Evolutionary conservation across 2,797 vertebrate genomes (phyloP).

Genomic region (Triplophysa yarkandensis): DNA sequence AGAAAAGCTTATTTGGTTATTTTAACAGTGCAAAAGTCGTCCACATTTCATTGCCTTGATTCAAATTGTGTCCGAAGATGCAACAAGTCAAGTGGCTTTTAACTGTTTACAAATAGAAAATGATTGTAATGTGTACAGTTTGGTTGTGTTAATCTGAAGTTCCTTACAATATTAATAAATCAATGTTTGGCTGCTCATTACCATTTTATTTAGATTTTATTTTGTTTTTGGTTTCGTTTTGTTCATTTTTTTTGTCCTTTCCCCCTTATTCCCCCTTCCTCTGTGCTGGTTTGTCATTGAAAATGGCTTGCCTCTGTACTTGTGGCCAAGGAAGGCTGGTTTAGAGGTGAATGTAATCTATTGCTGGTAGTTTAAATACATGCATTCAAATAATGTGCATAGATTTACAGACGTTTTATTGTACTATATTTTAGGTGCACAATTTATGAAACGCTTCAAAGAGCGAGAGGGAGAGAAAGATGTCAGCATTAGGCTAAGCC

Average conservation of each 20-base stretch:
- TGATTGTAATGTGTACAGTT: slow-evolving; percentile 99
- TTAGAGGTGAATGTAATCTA: slow-evolving; percentile 73
- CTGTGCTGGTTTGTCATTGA: slow-evolving; percentile 75
- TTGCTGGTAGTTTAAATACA: slow-evolving; percentile 62
- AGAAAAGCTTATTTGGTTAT: slow-evolving; percentile 64
- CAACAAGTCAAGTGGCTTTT: slow-evolving; percentile 99
- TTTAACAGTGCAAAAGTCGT: slow-evolving; percentile 92
- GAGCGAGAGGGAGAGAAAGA: slow-evolving; percentile 62
- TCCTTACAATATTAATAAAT: slow-evolving; percentile 87
- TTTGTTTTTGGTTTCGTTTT: slow-evolving; percentile 71
- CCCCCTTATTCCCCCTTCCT: slow-evolving; percentile 36
- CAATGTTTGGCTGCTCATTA: slow-evolving; percentile 85
- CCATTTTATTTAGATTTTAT: slow-evolving; percentile 72
- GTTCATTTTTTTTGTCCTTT: slow-evolving; percentile 72
- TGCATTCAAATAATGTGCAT: slow-evolving; percentile 60
- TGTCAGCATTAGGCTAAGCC: slow-evolving; percentile 79
- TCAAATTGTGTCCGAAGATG: slow-evolving; percentile 97
- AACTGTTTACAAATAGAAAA: slow-evolving; percentile 99
- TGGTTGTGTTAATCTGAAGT: slow-evolving; percentile 91
- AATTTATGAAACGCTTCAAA: slow-evolving; percentile 66
- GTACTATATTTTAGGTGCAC: slow-evolving; percentile 76
- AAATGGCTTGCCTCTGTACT: slow-evolving; percentile 59
- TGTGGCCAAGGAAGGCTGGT: slow-evolving; percentile 51
- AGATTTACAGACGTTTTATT: slow-evolving; percentile 68
- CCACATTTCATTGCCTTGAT: slow-evolving; percentile 99